Conservation (phyloP, 2,888 invertebrate species). For the Drosophila cognata region DNA sequence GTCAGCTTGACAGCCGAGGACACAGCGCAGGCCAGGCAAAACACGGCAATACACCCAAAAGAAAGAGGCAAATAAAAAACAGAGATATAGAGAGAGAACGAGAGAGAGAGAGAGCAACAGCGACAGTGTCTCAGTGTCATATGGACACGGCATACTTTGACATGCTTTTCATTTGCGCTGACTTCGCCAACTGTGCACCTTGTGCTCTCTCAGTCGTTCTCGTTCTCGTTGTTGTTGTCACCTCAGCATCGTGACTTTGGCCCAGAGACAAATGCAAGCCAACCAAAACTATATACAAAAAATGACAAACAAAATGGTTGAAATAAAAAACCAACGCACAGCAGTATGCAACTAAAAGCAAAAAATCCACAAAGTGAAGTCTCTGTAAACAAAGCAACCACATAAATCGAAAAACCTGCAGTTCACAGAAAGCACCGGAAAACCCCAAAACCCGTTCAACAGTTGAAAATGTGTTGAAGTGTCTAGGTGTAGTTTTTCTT, state of each 20-base stretch:
- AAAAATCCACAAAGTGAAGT: constrained; percentile 43
- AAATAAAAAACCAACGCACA: constrained; percentile 11
- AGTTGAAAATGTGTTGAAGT: constrained; percentile 58
- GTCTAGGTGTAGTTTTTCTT: constrained; percentile 10
- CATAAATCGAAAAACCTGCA: constrained; percentile 42
- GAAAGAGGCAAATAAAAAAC: constrained; percentile 5
- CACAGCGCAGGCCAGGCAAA: constrained; percentile 37
- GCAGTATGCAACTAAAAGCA: constrained; percentile 56
- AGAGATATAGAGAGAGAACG: constrained; percentile 16
- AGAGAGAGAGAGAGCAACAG: constrained; percentile 4
- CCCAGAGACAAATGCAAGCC: constrained; percentile 40
- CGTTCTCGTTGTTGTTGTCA: constrained; percentile 25
- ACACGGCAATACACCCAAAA: constrained; percentile 11
- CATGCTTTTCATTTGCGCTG: constrained; percentile 67
- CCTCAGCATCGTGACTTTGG: constrained; percentile 53
- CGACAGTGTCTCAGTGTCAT: constrained; percentile 55
- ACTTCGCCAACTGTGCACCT: constrained; percentile 59
- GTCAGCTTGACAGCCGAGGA: constrained; percentile 68
- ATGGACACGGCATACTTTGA: constrained; percentile 66
- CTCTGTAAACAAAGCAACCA: constrained; percentile 55
- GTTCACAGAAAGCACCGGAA: constrained; percentile 9
- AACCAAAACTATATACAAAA: constrained; percentile 20
- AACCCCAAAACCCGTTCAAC: constrained; percentile 28
- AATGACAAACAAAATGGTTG: constrained; percentile 1
- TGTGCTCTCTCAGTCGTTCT: constrained; percentile 7